These are phyloP conservation scores for Oryzias sinensis DNA, from an alignment of 2,797 vertebrate genomes.

Conservation along the genomic window DNA sequence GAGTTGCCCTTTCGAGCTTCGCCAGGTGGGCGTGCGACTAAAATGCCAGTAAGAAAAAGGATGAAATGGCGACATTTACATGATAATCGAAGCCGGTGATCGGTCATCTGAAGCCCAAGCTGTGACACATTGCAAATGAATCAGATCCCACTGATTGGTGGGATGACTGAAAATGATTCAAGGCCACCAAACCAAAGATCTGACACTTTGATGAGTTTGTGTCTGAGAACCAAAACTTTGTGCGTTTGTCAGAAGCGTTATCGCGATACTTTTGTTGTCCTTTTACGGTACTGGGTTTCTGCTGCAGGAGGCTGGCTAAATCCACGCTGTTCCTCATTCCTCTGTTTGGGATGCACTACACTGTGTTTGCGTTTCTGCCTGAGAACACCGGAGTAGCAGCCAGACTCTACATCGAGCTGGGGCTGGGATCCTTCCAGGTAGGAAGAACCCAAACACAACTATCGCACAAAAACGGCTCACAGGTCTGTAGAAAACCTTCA, in stretches of 20 bases:
- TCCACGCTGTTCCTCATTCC: slow-evolving; percentile 97
- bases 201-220: slow-evolving; percentile 5
- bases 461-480: neutral
- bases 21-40: neutral
- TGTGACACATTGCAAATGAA: slow-evolving; percentile 37
- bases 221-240: slow-evolving; percentile 17
- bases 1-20: slow-evolving; percentile 2
- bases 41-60: slow-evolving; percentile 4
- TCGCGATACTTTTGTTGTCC: slow-evolving; percentile 3
- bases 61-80: slow-evolving; percentile 43
- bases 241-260: neutral
- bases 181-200: slow-evolving; percentile 35
- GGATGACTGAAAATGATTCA: slow-evolving; percentile 22
- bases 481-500: neutral
- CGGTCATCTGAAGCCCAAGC: slow-evolving; percentile 14
- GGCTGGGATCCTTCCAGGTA: slow-evolving; percentile 96
- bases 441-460: neutral
- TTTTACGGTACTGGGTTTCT: slow-evolving; percentile 13
- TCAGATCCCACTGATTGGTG: slow-evolving; percentile 28
- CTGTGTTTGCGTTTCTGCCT: slow-evolving; percentile 93
- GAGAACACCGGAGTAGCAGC: slow-evolving; percentile 85
- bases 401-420: slow-evolving; percentile 89
- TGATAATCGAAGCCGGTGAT: slow-evolving; percentile 14
- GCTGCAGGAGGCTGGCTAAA: slow-evolving; percentile 89
- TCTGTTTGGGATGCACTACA: slow-evolving; percentile 95